Conservation (phyloP, 2,113 vertebrate species). For the Corvus hawaiiensis region DNA sequence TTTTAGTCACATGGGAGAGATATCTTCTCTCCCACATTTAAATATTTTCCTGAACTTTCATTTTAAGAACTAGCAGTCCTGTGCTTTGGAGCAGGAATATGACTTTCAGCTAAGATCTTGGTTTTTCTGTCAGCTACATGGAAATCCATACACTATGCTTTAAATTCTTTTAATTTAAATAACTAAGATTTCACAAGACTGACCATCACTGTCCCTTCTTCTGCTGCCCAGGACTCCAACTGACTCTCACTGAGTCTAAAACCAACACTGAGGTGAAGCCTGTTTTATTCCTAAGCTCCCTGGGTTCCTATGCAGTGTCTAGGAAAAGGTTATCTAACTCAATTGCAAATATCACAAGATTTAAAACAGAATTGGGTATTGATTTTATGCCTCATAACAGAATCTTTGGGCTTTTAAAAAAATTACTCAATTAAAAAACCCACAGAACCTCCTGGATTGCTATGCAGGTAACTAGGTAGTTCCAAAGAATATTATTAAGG, state of each 20-base stretch:
- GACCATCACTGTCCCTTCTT: background rate
- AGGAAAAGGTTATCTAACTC: background rate
- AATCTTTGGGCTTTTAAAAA: background rate
- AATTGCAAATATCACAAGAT: background rate
- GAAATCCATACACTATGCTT: background rate
- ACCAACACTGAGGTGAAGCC: background rate
- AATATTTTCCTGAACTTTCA: background rate
- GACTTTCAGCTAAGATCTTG: background rate
- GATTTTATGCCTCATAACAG: background rate
- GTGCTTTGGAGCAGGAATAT: background rate
- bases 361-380: background rate
- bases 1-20: background rate
- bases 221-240: background rate
- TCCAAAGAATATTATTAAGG: background rate
- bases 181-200: background rate
- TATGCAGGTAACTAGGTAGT: background rate
- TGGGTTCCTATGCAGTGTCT: background rate
- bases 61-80: background rate
- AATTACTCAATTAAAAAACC: background rate
- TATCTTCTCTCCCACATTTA: background rate
- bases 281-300: background rate
- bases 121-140: background rate
- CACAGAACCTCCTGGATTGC: background rate
- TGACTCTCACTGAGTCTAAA: background rate
- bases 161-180: background rate